Percentiles rank a stretch among this genome's conserved stretches.
These are phyloP conservation scores for Hestina assimilis DNA, from an alignment of 1,140 invertebrate genomes.

Conservation along the genomic window DNA sequence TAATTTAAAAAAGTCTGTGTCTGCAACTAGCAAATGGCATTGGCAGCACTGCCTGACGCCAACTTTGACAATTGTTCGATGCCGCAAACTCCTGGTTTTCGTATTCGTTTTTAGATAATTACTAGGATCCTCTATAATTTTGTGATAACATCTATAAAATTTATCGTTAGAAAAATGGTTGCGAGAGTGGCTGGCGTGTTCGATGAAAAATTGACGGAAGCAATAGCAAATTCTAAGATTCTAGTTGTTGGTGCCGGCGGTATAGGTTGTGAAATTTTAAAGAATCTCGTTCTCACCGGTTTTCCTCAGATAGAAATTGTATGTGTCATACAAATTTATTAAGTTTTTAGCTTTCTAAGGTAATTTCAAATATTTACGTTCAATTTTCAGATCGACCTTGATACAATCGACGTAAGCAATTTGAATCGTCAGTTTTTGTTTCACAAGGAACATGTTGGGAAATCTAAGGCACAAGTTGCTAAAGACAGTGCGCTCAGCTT, in stretches of 20 bases:
- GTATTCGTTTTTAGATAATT: slow-evolving; percentile 9
- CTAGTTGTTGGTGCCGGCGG: slow-evolving; percentile 99
- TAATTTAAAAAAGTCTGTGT: too few species aligned
- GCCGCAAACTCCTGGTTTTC: slow-evolving; percentile 17
- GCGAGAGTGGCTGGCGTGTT: slow-evolving; percentile 82
- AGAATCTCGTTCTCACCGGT: slow-evolving; percentile 97
- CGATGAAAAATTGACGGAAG: slow-evolving; percentile 78
- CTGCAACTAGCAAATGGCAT: too few species aligned
- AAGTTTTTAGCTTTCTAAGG: background rate
- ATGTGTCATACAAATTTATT: slow-evolving; percentile 60
- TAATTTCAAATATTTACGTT: slow-evolving; percentile 3
- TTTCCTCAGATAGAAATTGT: slow-evolving; percentile 97
- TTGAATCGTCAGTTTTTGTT: slow-evolving; percentile 99
- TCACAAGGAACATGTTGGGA: slow-evolving; percentile 97
- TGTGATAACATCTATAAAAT: slow-evolving; percentile 12
- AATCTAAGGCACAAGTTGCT: slow-evolving; percentile 95
- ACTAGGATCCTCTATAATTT: slow-evolving; percentile 5
- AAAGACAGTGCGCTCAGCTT: slow-evolving; percentile 92
- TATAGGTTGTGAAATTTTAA: slow-evolving; percentile 99
- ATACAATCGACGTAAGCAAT: slow-evolving; percentile 99
- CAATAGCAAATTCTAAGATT: slow-evolving; percentile 79
- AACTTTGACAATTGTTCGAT: slow-evolving; percentile 43
- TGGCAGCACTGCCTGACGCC: slow-evolving; percentile 38
- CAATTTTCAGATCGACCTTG: slow-evolving; percentile 95
- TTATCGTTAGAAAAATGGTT: slow-evolving; percentile 77